Evolutionary conservation across 2,113 vertebrate genomes (phyloP).

Genomic region (Meriones unguiculatus): DNA sequence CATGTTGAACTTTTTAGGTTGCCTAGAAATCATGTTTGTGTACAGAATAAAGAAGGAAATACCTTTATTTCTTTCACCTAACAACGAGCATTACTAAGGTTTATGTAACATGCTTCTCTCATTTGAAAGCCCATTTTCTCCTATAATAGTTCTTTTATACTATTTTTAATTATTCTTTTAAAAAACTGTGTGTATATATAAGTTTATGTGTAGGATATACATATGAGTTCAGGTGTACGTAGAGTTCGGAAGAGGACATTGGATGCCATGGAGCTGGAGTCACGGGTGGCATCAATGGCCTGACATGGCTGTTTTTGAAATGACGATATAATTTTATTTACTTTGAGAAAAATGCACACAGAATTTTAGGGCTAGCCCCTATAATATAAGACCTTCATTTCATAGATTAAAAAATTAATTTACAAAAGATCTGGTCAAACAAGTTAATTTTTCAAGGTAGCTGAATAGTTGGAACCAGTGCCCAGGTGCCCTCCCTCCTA

Average conservation of each 20-base stretch:
- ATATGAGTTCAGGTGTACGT: background rate
- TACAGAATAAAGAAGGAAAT: background rate
- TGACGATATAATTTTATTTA: conserved; percentile 38
- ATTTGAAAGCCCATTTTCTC: conserved; percentile 20
- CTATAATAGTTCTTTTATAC: background rate
- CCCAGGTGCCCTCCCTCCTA: background rate
- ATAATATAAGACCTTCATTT: conserved; percentile 41
- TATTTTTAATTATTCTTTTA: background rate
- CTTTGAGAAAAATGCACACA: conserved; percentile 30
- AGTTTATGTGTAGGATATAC: background rate
- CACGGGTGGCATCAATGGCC: too few species aligned
- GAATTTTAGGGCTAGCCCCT: conserved; percentile 7
- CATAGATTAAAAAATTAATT: conserved; percentile 48
- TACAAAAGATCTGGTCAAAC: background rate
- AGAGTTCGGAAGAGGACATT: background rate
- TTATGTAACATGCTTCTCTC: background rate
- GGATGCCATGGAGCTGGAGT: too few species aligned
- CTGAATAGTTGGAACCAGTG: conserved; percentile 1
- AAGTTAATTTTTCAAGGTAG: conserved; percentile 42
- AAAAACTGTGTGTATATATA: too few species aligned
- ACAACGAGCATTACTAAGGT: background rate
- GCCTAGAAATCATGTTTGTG: background rate
- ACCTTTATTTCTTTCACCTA: background rate
- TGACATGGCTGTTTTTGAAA: background rate
- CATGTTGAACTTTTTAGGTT: conserved; percentile 3